These are phyloP conservation scores for Capreolus pygargus DNA, from an alignment of 2,113 vertebrate species.

Conservation along the genomic window DNA sequence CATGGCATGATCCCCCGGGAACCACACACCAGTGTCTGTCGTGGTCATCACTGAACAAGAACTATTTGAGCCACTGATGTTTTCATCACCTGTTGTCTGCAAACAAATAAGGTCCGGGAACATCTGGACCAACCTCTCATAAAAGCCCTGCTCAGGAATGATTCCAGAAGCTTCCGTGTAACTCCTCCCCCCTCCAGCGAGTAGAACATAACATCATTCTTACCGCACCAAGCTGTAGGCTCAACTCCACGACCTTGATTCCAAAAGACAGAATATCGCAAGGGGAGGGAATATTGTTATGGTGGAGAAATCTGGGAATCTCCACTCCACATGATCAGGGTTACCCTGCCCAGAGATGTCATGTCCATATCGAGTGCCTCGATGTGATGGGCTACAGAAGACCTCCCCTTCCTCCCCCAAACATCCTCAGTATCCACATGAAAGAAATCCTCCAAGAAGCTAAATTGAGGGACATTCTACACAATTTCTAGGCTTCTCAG, in stretches of 20 bases:
- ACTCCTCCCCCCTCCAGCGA: rapidly evolving
- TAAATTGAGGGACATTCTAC: not conserved
- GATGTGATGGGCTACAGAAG: rapidly evolving
- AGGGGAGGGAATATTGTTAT: rapidly evolving
- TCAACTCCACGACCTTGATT: not conserved
- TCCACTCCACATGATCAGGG: not conserved
- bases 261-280: not conserved
- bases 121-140: not conserved
- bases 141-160: not conserved
- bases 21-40: not conserved
- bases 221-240: too few species aligned
- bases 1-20: rapidly evolving
- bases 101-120: not conserved
- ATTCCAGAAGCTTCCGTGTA: not conserved
- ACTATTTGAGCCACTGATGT: not conserved
- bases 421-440: not conserved
- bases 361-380: rapidly evolving
- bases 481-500: not conserved
- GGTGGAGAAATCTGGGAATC: rapidly evolving
- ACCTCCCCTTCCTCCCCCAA: not conserved
- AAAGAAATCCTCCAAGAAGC: not conserved
- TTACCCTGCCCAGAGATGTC: rapidly evolving
- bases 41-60: too few species aligned
- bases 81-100: not conserved
- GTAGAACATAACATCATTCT: not conserved